These are phyloP conservation scores for Manis crassicaudata DNA, from an alignment of 2,797 vertebrate species.

Conservation along the genomic window DNA sequence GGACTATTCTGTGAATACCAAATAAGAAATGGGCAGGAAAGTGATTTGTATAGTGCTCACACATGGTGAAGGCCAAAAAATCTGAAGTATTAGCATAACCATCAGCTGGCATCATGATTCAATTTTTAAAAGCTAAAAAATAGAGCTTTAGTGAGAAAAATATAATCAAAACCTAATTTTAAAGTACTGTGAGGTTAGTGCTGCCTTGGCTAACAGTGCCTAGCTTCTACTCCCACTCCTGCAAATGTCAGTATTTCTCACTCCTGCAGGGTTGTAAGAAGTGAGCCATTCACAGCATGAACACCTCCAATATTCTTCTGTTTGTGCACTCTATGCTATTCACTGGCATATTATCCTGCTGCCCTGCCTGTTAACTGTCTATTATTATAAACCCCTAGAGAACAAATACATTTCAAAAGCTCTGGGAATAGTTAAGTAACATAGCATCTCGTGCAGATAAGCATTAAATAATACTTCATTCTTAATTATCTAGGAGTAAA, in stretches of 20 bases:
- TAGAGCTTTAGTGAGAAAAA: background rate
- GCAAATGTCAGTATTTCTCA: background rate
- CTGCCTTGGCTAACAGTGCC: background rate
- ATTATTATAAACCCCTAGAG: background rate
- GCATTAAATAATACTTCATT: background rate
- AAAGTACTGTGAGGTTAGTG: background rate
- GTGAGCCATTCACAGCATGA: background rate
- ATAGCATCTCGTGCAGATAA: background rate
- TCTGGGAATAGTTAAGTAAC: background rate
- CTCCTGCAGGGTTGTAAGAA: background rate
- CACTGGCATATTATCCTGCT: background rate
- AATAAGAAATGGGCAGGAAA: constrained; percentile 2
- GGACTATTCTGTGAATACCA: background rate
- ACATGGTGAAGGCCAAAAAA: background rate
- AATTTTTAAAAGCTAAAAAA: constrained; percentile 21
- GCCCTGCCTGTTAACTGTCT: background rate
- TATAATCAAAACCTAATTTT: constrained; percentile 1
- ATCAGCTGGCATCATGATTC: constrained; percentile 4
- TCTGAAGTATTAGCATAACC: background rate
- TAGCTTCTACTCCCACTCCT: background rate
- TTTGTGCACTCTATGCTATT: constrained; percentile 2
- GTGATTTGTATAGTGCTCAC: background rate
- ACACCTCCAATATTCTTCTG: background rate
- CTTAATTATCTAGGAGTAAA: background rate
- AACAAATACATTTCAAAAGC: constrained; percentile 32